phyloP scores from a whole-genome alignment of 2,113 vertebrate species.

The Gymnogyps californianus region DNA sequence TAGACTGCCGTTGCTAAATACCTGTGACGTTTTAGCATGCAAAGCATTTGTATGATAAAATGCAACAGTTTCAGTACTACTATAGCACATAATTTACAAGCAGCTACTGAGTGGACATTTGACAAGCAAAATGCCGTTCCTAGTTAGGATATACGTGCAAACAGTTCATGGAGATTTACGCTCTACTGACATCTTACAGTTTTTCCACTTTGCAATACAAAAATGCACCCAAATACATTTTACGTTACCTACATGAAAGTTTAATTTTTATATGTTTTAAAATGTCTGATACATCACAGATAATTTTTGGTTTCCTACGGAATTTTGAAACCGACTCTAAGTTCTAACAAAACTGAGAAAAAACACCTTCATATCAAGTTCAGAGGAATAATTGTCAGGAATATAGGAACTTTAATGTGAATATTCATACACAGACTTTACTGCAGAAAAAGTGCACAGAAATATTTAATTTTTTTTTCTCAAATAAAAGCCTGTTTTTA shows the following conservation, averaged over 20 bases:
- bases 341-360: background rate
- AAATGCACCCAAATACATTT: background rate
- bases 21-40: background rate
- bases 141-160: background rate
- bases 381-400: background rate
- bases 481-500: background rate
- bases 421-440: background rate
- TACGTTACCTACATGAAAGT: too few species aligned
- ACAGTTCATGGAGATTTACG: background rate
- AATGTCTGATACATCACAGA: background rate
- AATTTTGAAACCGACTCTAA: background rate
- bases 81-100: background rate
- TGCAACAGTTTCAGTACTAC: background rate
- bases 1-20: background rate
- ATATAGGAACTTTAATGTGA: background rate
- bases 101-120: background rate
- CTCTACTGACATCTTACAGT: background rate
- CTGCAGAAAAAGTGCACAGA: background rate
- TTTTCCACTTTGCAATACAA: background rate
- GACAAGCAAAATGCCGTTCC: background rate
- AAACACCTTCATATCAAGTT: background rate
- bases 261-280: background rate
- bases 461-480: background rate
- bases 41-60: background rate
- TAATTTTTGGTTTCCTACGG: background rate